A percentile compares a stretch with the other conserved stretches of the same genome.
Evolutionary conservation across 2,797 vertebrate species (phyloP).

Genomic region (Dermochelys coriacea): DNA sequence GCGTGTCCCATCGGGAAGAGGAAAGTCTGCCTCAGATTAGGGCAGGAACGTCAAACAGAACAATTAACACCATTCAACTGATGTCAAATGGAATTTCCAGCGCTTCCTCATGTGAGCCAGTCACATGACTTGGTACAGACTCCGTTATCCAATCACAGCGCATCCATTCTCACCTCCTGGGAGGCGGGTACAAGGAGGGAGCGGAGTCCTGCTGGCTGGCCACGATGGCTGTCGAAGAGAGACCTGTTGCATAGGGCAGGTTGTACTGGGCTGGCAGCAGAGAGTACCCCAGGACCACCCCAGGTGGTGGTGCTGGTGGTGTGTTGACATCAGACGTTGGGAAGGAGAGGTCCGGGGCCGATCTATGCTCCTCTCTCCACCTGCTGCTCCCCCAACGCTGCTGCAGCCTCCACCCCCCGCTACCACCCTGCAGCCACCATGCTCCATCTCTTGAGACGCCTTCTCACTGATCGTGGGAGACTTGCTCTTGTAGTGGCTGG

Average conservation of each 20-base stretch:
- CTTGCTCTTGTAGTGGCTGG: constrained; percentile 98
- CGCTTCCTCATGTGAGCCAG: constrained; percentile 92
- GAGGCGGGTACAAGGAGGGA: constrained; percentile 89
- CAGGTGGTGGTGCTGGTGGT: constrained; percentile 98
- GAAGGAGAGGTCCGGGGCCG: constrained; percentile 96
- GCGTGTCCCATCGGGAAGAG: constrained; percentile 73
- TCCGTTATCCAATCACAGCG: constrained; percentile 85
- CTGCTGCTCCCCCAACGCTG: constrained; percentile 66
- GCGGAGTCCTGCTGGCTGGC: constrained; percentile 92
- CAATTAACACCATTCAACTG: constrained; percentile 97
- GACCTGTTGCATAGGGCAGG: constrained; percentile 95
- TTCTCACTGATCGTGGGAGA: constrained; percentile 96
- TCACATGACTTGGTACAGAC: constrained; percentile 91
- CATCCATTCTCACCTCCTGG: constrained; percentile 94
- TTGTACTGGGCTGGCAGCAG: constrained; percentile 97
- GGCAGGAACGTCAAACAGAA: constrained; percentile 87
- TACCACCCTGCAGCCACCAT: constrained; percentile 86
- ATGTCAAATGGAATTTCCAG: constrained; percentile 92
- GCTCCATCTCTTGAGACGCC: constrained; percentile 89
- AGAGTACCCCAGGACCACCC: too few species aligned
- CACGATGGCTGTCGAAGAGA: constrained; percentile 96
- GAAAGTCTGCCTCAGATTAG: constrained; percentile 83
- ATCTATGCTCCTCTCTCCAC: constrained; percentile 85
- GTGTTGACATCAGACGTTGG: constrained; percentile 96
- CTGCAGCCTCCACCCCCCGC: constrained; percentile 81